These are phyloP conservation scores for Alectoris magna DNA, from an alignment of 2,797 vertebrate genomes.

Conservation along the genomic window DNA sequence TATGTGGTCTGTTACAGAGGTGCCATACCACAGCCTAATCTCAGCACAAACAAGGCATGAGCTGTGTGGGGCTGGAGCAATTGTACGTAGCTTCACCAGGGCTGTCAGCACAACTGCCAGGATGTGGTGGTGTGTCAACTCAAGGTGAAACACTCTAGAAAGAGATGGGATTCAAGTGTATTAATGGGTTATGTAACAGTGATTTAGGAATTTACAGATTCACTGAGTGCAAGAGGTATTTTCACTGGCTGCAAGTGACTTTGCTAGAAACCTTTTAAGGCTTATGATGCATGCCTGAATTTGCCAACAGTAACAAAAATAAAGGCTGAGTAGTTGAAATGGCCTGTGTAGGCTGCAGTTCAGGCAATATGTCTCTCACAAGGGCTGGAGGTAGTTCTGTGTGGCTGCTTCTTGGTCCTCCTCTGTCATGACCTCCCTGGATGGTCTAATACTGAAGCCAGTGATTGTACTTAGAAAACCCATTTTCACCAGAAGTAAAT, in stretches of 20 bases:
- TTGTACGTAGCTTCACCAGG: background rate
- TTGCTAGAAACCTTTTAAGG: background rate
- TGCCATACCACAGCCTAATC: background rate
- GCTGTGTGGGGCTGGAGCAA: rapidly evolving
- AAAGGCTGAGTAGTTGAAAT: background rate
- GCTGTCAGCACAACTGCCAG: background rate
- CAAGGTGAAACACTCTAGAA: background rate
- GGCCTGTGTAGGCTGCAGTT: background rate
- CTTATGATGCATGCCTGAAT: background rate
- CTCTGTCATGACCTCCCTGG: background rate
- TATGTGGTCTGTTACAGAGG: background rate
- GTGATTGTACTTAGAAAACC: background rate
- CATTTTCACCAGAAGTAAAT: background rate
- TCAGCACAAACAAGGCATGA: background rate
- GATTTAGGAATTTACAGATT: background rate
- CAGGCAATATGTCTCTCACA: background rate
- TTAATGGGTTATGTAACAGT: background rate
- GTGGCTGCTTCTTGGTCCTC: background rate
- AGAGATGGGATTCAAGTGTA: background rate
- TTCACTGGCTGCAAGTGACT: background rate
- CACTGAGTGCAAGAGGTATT: background rate
- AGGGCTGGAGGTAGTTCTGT: background rate
- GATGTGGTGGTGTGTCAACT: background rate
- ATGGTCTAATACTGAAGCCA: background rate
- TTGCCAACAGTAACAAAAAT: background rate